These are phyloP conservation scores for Choloepus hoffmanni DNA, from an alignment of 2,113 vertebrate species.

Conservation along the genomic window DNA sequence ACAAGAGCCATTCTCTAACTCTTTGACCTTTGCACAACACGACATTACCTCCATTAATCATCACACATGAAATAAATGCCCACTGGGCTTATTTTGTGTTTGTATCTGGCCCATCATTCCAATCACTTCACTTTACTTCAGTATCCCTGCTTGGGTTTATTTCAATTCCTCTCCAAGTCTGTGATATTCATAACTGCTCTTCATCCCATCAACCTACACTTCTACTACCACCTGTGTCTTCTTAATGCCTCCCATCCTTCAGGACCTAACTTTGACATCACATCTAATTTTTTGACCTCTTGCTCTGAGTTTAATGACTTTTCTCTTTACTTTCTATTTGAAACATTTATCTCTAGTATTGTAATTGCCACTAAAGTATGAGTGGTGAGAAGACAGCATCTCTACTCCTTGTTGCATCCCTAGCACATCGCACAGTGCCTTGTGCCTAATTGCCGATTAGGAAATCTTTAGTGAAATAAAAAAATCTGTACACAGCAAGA, in stretches of 20 bases:
- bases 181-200: not conserved
- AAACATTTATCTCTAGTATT: not conserved
- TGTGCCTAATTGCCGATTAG: no score
- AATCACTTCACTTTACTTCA: not conserved
- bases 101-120: not conserved
- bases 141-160: not conserved
- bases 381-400: not conserved
- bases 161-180: not conserved
- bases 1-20: not conserved
- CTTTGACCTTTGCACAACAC: no score
- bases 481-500: not conserved
- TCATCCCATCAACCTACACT: not conserved
- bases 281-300: not conserved
- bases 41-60: no score
- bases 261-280: not conserved
- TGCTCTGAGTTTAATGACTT: not conserved
- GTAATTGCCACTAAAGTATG: not conserved
- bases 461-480: not conserved
- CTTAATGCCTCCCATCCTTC: not conserved
- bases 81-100: not conserved
- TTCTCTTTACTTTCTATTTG: not conserved
- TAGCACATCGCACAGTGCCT: not conserved
- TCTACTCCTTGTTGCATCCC: not conserved
- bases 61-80: not conserved
- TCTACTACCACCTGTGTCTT: not conserved